Evolutionary conservation across 2,113 vertebrate genomes (phyloP), one percentile per base, ranked within the genome.

Genomic region (Lathamus discolor): DNA sequence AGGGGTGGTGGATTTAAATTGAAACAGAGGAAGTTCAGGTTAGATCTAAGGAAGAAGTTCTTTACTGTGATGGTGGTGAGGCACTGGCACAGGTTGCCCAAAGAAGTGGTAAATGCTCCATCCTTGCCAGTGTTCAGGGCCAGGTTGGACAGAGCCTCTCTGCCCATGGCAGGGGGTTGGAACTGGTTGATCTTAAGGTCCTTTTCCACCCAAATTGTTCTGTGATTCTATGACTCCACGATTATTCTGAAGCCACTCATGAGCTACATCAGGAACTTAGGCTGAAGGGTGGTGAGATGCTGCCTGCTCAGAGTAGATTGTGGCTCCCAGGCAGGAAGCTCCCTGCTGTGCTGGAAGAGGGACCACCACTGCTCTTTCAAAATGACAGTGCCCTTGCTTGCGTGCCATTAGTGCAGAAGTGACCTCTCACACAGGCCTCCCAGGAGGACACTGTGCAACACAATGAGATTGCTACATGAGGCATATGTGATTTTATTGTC

Each of bases 221-320:
- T 59, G 13, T 59, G 55, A 59, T n/a, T n/a, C 20, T 14, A 10
- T n/a, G 55, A 59, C n/a, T n/a, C 55, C 55, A 23, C 6, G 7
- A 27, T 72, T 41, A 11, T 15, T 57, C 41, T 59, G 57, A 83
- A 23, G 13, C 17, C 8, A 3, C 17, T 17, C 14, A 62, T 5
- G 25, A 82, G 51, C 55, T 51, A 12, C 51, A 31, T 4, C 2
- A 3, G 88, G 63, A 67, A 7, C 18, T 17, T 0, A 2, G 39
- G 19, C 31, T 25, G 73, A 20, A 22, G 0, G 0, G 66, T 14
- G 29, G 33, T 20, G 61, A 51, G 49, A 49, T 1, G 7, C 46
- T 2, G 4, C 37, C 41, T 62, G 37, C 57, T 52, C 0, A 0
- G 20, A 51, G 28, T 3, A 24, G 33, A 28, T 10, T 25, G 41